phyloP scores from a whole-genome alignment of 1,140 invertebrate species.

The Drosophila navojoa region DNA sequence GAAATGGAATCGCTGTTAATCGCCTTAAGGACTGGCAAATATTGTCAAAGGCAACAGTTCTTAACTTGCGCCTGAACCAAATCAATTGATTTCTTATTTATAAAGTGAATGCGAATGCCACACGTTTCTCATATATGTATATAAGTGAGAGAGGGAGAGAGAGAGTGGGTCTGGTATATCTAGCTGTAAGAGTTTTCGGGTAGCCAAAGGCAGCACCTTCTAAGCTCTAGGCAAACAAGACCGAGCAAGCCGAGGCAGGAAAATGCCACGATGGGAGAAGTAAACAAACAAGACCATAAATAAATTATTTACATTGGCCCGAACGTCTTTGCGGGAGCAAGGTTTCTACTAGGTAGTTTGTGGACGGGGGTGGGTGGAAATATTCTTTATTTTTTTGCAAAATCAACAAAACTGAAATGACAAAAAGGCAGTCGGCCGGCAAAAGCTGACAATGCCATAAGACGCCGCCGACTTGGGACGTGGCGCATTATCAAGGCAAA shows the following conservation, averaged over 20 bases:
- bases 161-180: too few species aligned
- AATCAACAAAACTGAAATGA: conserved; percentile 80
- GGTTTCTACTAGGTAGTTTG: conserved; percentile 42
- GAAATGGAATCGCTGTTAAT: conserved; percentile 63
- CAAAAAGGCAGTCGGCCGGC: conserved; percentile 66
- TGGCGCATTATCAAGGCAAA: conserved; percentile 76
- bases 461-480: conserved; percentile 33
- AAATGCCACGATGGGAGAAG: conserved; percentile 40
- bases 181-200: conserved; percentile 23
- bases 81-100: conserved; percentile 81
- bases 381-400: conserved; percentile 63
- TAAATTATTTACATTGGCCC: conserved; percentile 76
- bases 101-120: conserved; percentile 56
- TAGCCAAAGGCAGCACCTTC: conserved; percentile 56
- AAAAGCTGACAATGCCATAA: conserved; percentile 54
- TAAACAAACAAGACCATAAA: conserved; percentile 77
- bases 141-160: too few species aligned
- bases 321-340: background rate
- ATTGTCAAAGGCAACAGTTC: conserved; percentile 45
- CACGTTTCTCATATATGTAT: conserved; percentile 13
- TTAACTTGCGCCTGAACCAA: conserved; percentile 48
- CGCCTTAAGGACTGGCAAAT: conserved; percentile 77
- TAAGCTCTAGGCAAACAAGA: conserved; percentile 68
- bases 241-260: conserved; percentile 10
- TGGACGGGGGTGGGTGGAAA: conserved; percentile 51